phyloP scores from a whole-genome alignment of 2,797 vertebrate genomes.

The Esox masquinongy region DNA sequence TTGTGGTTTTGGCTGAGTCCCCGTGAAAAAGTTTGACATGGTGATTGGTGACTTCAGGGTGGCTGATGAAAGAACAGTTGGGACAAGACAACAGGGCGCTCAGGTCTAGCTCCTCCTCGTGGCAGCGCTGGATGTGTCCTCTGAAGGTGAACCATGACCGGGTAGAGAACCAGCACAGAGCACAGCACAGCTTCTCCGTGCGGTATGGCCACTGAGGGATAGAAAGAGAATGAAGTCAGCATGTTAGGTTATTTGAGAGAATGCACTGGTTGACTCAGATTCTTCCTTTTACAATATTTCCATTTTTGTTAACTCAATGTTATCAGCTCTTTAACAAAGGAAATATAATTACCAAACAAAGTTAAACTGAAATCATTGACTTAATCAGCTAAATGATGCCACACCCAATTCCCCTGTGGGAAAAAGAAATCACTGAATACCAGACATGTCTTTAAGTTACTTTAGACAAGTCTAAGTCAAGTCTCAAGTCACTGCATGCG shows the following conservation, averaged over 20 bases:
- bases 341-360: too few species aligned
- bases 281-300: too few species aligned
- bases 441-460: too few species aligned
- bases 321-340: too few species aligned
- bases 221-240: not conserved
- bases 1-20: constrained; percentile 52
- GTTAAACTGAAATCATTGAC: too few species aligned
- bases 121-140: constrained; percentile 81
- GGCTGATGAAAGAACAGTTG: constrained; percentile 79
- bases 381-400: too few species aligned
- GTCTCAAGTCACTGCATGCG: too few species aligned
- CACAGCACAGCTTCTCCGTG: constrained; percentile 83
- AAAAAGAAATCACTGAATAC: too few species aligned
- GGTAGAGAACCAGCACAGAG: constrained; percentile 84
- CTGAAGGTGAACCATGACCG: constrained; percentile 79
- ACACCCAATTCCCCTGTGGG: too few species aligned
- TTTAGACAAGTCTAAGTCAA: too few species aligned
- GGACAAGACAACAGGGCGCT: constrained; percentile 82
- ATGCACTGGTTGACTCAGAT: too few species aligned
- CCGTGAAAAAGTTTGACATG: constrained; percentile 84
- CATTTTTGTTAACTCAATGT: too few species aligned
- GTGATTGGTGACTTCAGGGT: constrained; percentile 76
- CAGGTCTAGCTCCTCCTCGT: constrained; percentile 82
- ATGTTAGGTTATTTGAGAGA: not conserved
- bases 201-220: constrained; percentile 79